phyloP scores from a whole-genome alignment of 2,797 vertebrate species.

The Coregonus sp. region DNA sequence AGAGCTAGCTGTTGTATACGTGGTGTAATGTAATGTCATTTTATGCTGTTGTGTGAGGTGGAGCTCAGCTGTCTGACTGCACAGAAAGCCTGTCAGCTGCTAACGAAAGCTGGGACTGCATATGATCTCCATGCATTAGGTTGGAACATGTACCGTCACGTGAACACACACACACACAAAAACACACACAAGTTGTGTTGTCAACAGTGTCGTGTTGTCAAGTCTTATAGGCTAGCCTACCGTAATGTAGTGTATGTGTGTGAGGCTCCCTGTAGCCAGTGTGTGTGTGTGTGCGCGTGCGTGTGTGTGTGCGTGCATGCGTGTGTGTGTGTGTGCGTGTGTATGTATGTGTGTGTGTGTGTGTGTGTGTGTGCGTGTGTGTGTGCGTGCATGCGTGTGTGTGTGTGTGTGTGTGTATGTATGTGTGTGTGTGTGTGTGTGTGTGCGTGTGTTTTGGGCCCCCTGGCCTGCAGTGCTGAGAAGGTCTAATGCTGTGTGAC shows the following conservation, averaged over 20 bases:
- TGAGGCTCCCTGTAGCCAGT: constrained; percentile 48
- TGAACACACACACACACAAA: constrained; percentile 12
- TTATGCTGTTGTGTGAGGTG: background rate
- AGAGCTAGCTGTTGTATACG: too few relatives aligned
- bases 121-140: constrained; percentile 10
- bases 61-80: constrained; percentile 45
- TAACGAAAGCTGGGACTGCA: constrained; percentile 40
- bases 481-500: constrained; percentile 73
- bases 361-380: constrained; percentile 16
- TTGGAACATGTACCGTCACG: constrained; percentile 1
- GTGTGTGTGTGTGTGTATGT: constrained; percentile 48
- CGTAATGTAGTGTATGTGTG: constrained; percentile 53
- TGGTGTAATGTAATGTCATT: background rate
- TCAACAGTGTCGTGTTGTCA: too few relatives aligned
- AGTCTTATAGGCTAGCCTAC: constrained; percentile 35
- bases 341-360: constrained; percentile 32
- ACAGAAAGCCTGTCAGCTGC: constrained; percentile 46
- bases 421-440: constrained; percentile 19
- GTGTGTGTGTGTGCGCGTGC: constrained; percentile 9
- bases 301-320: too few relatives aligned
- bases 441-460: constrained; percentile 12
- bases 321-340: constrained; percentile 39
- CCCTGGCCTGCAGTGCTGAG: constrained; percentile 53
- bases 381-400: background rate
- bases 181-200: constrained; percentile 1